phyloP scores from a whole-genome alignment of 2,888 invertebrate species.

The Agrochola litura region DNA sequence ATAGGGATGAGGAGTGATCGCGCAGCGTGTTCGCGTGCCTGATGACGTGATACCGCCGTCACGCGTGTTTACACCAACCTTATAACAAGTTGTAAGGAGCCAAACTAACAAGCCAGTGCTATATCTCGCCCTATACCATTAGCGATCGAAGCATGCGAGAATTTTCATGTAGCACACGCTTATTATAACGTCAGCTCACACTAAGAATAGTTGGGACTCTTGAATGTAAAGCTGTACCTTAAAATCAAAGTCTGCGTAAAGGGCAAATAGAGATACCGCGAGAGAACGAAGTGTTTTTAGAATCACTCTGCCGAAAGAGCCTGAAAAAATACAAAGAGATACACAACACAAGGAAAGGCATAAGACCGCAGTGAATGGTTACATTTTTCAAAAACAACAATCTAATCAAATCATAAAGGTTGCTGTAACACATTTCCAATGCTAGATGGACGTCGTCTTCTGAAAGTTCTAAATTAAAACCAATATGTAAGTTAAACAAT shows the following conservation, averaged over 20 bases:
- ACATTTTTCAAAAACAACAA: neutral
- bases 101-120: constrained; percentile 83
- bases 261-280: neutral
- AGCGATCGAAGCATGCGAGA: constrained; percentile 76
- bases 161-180: constrained; percentile 70
- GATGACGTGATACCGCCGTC: constrained; percentile 87
- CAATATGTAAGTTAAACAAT: neutral
- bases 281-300: neutral
- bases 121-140: constrained; percentile 73
- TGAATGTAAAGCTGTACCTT: neutral
- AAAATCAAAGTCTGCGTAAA: neutral
- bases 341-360: neutral
- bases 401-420: neutral
- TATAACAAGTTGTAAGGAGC: constrained; percentile 86
- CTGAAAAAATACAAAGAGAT: neutral
- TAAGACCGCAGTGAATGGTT: neutral
- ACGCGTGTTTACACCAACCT: constrained; percentile 85
- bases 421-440: neutral
- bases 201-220: constrained; percentile 37
- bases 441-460: neutral
- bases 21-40: constrained; percentile 85
- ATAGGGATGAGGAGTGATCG: constrained; percentile 79
- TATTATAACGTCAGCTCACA: constrained; percentile 56
- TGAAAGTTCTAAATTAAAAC: neutral
- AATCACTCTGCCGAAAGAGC: neutral